These are phyloP conservation scores for Pseudomyrmex concolor DNA, from an alignment of 1,140 invertebrate genomes.

Conservation along the genomic window DNA sequence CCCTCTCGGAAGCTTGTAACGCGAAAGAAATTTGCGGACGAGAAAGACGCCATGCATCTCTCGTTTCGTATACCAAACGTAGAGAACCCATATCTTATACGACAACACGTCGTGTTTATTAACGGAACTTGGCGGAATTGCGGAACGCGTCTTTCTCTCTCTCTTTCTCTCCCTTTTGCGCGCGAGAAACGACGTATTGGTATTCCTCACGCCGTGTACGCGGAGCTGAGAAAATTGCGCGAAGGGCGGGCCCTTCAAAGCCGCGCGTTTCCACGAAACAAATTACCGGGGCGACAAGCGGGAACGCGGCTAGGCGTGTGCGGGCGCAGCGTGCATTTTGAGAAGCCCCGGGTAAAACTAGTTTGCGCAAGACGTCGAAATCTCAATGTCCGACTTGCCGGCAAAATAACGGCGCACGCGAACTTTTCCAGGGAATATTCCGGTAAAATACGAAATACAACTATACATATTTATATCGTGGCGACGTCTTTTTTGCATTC, in stretches of 20 bases:
- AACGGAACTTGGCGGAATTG: slow-evolving; percentile 52
- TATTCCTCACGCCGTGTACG: slow-evolving; percentile 63
- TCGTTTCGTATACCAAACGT: slow-evolving; percentile 8
- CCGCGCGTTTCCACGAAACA: slow-evolving; percentile 67
- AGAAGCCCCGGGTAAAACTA: slow-evolving; percentile 59
- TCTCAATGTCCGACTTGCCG: slow-evolving; percentile 29
- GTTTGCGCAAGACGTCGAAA: slow-evolving; percentile 46
- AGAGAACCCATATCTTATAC: slow-evolving; percentile 18
- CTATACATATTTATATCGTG: no score
- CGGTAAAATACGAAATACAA: not conserved
- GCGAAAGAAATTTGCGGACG: slow-evolving; percentile 16
- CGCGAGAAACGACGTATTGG: slow-evolving; percentile 49
- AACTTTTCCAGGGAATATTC: not conserved
- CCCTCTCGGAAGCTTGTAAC: not conserved
- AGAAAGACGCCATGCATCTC: slow-evolving; percentile 5
- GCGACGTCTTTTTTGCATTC: no score
- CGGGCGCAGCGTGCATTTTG: slow-evolving; percentile 57
- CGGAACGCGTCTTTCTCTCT: slow-evolving; percentile 12
- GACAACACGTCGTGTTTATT: slow-evolving; percentile 53
- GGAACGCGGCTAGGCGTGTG: slow-evolving; percentile 29
- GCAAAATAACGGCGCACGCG: not conserved
- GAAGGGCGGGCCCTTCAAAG: slow-evolving; percentile 60
- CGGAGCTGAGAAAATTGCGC: slow-evolving; percentile 62
- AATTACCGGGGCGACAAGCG: slow-evolving; percentile 63
- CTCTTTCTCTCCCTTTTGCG: not conserved